phyloP scores from a whole-genome alignment of 2,113 vertebrate species.

The Trochalopteron elliotii region DNA sequence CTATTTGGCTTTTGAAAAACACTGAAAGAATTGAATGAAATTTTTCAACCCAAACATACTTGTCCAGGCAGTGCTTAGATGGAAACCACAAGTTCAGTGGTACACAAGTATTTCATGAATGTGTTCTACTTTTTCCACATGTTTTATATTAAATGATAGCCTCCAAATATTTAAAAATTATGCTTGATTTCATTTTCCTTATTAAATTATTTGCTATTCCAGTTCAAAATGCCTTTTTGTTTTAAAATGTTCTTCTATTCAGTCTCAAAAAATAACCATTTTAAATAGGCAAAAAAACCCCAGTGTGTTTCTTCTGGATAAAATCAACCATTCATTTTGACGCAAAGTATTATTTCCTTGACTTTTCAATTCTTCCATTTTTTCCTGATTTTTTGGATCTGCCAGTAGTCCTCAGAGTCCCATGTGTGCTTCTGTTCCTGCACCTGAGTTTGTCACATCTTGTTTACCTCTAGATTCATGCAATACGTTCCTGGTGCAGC shows the following conservation, averaged over 20 bases:
- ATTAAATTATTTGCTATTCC: neutral
- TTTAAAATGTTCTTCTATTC: neutral
- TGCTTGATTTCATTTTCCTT: neutral
- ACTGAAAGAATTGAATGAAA: neutral
- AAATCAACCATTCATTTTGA: neutral
- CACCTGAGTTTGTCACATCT: neutral
- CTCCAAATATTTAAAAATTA: neutral
- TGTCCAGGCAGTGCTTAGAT: neutral
- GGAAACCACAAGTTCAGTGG: neutral
- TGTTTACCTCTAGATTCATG: constrained; percentile 39
- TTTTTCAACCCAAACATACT: too few relatives aligned
- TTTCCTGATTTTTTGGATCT: neutral
- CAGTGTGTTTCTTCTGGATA: neutral
- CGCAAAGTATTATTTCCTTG: neutral
- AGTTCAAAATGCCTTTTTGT: neutral
- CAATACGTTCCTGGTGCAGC: constrained; percentile 37
- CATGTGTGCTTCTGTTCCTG: neutral
- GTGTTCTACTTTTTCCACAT: neutral
- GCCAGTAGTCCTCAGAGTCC: neutral
- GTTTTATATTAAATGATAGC: neutral
- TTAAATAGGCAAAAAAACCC: neutral
- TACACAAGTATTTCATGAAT: neutral
- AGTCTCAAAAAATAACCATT: neutral
- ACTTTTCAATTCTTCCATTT: neutral
- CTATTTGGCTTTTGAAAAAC: neutral